phyloP scores from a whole-genome alignment of 2,888 invertebrate species.

The Tachina fera region DNA sequence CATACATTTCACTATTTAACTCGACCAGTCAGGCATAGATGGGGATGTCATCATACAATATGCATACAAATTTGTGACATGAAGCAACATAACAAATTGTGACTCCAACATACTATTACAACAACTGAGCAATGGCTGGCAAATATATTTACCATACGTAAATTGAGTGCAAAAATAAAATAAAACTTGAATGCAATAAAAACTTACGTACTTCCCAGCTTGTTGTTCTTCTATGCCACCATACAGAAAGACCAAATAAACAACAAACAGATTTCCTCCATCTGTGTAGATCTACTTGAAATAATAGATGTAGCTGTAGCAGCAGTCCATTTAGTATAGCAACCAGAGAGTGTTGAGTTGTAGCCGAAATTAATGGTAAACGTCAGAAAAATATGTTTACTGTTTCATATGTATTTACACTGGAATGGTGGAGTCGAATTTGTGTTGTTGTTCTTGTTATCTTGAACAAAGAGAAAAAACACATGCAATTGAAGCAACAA shows the following conservation, averaged over 20 bases:
- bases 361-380: slow-evolving; percentile 64
- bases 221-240: slow-evolving; percentile 3
- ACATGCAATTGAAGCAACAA: slow-evolving; percentile 24
- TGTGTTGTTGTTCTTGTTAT: slow-evolving; percentile 5
- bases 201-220: slow-evolving; percentile 1
- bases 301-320: slow-evolving; percentile 13
- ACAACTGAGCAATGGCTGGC: slow-evolving; percentile 53
- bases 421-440: slow-evolving; percentile 46
- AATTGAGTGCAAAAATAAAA: slow-evolving; percentile 22
- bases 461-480: slow-evolving; percentile 5
- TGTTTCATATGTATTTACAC: slow-evolving; percentile 58
- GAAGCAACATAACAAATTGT: slow-evolving; percentile 53
- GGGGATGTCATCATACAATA: slow-evolving; percentile 50
- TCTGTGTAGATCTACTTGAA: slow-evolving; percentile 6
- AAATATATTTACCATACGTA: slow-evolving; percentile 67
- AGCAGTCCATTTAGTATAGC: neutral
- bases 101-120: slow-evolving; percentile 40
- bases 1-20: neutral
- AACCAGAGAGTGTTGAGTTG: slow-evolving; percentile 55
- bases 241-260: neutral
- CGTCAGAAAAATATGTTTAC: slow-evolving; percentile 63
- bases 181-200: neutral
- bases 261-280: slow-evolving; percentile 23
- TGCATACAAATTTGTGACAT: slow-evolving; percentile 41
- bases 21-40: slow-evolving; percentile 16